Percentiles rank a stretch among this genome's conserved stretches.
These are phyloP conservation scores for Drosophila suboccidentalis DNA, from an alignment of 2,888 invertebrate genomes.

Conservation along the genomic window DNA sequence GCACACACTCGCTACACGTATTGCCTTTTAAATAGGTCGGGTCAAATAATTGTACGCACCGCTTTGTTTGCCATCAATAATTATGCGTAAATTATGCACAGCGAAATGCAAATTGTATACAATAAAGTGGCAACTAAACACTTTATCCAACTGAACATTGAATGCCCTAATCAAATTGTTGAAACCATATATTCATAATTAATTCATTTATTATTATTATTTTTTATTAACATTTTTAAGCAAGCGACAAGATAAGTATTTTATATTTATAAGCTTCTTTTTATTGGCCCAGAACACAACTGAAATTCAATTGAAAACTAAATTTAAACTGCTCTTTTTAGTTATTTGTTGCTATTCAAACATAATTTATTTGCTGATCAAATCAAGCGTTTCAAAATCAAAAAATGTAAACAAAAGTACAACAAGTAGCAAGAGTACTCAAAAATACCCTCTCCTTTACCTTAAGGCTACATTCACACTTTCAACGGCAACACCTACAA, in stretches of 20 bases:
- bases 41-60: constrained; percentile 24
- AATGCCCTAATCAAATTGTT: constrained; percentile 20
- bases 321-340: background rate
- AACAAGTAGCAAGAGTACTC: background rate
- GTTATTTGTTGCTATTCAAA: constrained; percentile 7
- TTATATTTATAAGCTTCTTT: no score
- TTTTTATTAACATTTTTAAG: background rate
- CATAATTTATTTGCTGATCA: constrained; percentile 56
- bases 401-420: constrained; percentile 22
- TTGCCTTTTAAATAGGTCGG: constrained; percentile 4
- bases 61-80: constrained; percentile 68
- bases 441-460: constrained; percentile 1
- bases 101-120: constrained; percentile 53
- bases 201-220: background rate
- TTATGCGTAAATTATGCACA: constrained; percentile 72
- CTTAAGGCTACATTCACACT: background rate
- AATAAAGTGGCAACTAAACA: constrained; percentile 1
- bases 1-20: constrained; percentile 3
- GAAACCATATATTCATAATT: constrained; percentile 2
- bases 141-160: background rate
- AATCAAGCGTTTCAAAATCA: constrained; percentile 36
- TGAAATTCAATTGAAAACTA: background rate
- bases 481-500: background rate
- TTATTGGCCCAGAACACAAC: no score
- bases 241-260: background rate